Evolutionary conservation across 1,140 invertebrate species (phyloP).

Genomic region (Phymorhynchus buccinoides): DNA sequence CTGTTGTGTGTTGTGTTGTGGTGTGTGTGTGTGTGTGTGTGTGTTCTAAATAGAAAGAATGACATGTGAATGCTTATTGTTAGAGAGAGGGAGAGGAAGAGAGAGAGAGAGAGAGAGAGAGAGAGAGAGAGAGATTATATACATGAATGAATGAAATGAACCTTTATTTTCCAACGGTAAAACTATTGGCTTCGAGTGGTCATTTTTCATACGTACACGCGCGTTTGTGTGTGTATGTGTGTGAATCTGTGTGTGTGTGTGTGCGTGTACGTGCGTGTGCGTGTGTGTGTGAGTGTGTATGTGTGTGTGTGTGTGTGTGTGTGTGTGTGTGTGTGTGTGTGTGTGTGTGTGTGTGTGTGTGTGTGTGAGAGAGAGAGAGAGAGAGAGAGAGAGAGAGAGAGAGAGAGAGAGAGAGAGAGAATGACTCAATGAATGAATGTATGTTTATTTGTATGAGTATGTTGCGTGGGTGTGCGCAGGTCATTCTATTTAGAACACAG

Average conservation of each 20-base stretch:
- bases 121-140: too few species aligned
- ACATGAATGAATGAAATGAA: too few species aligned
- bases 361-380: too few species aligned
- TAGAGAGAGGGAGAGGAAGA: too few species aligned
- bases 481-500: background rate
- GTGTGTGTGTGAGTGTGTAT: background rate
- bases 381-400: background rate
- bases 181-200: background rate
- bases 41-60: background rate
- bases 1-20: too few species aligned
- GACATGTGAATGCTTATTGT: too few species aligned
- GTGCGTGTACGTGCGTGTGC: background rate
- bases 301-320: conserved; percentile 20
- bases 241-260: background rate
- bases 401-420: too few species aligned
- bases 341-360: background rate
- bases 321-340: conserved; percentile 27
- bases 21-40: too few species aligned
- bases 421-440: too few species aligned
- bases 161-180: too few species aligned
- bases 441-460: too few species aligned
- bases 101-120: background rate
- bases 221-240: too few species aligned
- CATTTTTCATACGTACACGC: background rate
- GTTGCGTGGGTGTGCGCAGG: background rate